phyloP scores from a whole-genome alignment of 2,113 vertebrate species.

The Rhinoderma darwinii region DNA sequence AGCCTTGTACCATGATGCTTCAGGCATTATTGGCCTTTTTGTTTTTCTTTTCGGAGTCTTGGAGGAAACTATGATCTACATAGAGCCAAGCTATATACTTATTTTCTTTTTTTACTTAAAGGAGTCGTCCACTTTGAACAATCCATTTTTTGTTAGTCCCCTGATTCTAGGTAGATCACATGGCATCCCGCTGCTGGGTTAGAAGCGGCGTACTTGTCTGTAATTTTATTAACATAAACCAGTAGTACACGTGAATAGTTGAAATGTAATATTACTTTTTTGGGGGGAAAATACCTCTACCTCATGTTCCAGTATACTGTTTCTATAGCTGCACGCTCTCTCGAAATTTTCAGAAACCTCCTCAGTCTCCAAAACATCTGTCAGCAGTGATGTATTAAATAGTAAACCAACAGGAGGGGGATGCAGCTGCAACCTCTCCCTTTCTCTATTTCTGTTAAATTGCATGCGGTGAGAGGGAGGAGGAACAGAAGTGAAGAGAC shows the following conservation, averaged over 20 bases:
- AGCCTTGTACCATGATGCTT: not conserved
- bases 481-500: not conserved
- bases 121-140: too few species aligned
- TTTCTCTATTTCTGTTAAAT: not conserved
- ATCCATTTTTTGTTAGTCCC: not conserved
- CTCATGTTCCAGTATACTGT: too few species aligned
- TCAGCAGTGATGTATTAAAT: not conserved
- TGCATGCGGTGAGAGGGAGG: not conserved
- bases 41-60: not conserved
- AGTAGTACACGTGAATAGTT: not conserved
- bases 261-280: too few species aligned
- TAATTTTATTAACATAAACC: not conserved
- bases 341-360: not conserved
- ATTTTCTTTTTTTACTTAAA: too few species aligned
- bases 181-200: not conserved
- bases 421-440: not conserved
- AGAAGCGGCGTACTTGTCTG: too few species aligned
- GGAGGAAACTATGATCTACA: not conserved
- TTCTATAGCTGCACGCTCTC: too few species aligned
- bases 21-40: not conserved
- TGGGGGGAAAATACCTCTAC: too few species aligned
- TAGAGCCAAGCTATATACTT: not conserved
- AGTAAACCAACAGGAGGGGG: not conserved
- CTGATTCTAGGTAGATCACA: not conserved
- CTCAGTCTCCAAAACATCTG: not conserved